A percentile compares a stretch with the other conserved stretches of the same genome.
Conservation (phyloP, 2,888 invertebrate genomes). For the Galeopsomyia nigrocyanea region DNA sequence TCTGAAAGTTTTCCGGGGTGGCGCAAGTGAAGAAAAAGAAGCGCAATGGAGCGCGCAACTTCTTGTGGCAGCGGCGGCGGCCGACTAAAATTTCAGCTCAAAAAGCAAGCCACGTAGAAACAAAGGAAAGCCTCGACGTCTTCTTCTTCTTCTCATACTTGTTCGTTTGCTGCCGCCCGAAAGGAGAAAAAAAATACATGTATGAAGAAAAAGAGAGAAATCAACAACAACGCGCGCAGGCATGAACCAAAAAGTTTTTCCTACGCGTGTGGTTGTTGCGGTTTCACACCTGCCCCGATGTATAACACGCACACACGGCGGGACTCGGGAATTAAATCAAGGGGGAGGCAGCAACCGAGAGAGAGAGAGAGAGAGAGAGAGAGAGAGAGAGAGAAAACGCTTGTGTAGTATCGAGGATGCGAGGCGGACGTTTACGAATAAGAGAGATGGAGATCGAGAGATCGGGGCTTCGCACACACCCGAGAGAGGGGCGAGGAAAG, state of each 20-base stretch:
- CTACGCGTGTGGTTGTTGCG: background rate
- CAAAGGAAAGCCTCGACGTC: slow-evolving; percentile 18
- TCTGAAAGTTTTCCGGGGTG: slow-evolving; percentile 15
- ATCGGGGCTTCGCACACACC: too few species aligned
- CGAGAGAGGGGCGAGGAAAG: slow-evolving; percentile 23
- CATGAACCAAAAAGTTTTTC: slow-evolving; percentile 3
- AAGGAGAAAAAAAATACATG: background rate
- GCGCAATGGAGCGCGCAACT: background rate
- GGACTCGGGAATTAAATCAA: slow-evolving; percentile 51
- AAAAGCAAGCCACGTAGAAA: slow-evolving; percentile 41
- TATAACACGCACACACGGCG: background rate
- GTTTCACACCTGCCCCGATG: slow-evolving; percentile 38
- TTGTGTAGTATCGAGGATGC: too few species aligned
- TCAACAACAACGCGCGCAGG: background rate
- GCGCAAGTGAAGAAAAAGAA: slow-evolving; percentile 14
- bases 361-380: too few species aligned
- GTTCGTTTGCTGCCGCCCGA: background rate
- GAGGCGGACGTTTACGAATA: too few species aligned
- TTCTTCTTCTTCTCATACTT: background rate
- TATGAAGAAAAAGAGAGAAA: background rate
- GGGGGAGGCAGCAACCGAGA: background rate
- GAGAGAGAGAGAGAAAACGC: too few species aligned
- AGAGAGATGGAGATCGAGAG: too few species aligned
- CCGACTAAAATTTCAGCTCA: slow-evolving; percentile 37
- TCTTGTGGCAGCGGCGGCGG: background rate